A percentile compares a stretch with the other conserved stretches of the same genome.
Conservation (phyloP, 2,113 vertebrate genomes). For the Antennarius striatus region DNA sequence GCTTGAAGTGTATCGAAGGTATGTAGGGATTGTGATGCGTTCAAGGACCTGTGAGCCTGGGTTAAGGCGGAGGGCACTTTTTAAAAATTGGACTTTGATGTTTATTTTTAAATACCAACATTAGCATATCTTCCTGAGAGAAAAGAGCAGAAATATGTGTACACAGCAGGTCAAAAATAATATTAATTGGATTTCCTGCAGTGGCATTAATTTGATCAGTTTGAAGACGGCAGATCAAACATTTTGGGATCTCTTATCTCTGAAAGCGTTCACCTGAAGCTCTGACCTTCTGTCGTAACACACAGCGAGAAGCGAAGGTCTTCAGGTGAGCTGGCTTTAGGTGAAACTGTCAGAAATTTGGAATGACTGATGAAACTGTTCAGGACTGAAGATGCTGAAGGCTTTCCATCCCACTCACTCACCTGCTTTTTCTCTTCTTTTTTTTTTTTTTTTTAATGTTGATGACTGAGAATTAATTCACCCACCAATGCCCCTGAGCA, state of each 20-base stretch:
- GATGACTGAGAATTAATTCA: too few species aligned
- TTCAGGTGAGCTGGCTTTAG: background rate
- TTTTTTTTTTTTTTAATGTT: too few species aligned
- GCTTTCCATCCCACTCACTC: background rate
- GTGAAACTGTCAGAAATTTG: background rate
- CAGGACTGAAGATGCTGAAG: background rate
- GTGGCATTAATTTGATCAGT: slow-evolving; percentile 21
- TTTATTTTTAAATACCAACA: slow-evolving; percentile 16
- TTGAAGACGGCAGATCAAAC: slow-evolving; percentile 32
- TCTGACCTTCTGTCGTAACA: slow-evolving; percentile 7
- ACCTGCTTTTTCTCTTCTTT: too few species aligned
- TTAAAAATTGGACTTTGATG: slow-evolving; percentile 7
- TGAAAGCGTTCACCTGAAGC: slow-evolving; percentile 20
- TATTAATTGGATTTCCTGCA: background rate
- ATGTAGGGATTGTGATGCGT: background rate
- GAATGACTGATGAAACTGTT: background rate
- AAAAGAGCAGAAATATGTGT: slow-evolving; percentile 7
- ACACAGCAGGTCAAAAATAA: slow-evolving; percentile 10
- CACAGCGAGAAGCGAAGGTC: slow-evolving; percentile 22
- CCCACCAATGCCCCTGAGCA: too few species aligned
- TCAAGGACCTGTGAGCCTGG: background rate
- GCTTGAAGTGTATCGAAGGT: background rate
- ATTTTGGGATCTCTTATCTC: slow-evolving; percentile 53
- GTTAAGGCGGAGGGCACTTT: background rate
- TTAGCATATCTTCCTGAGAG: background rate